Evolutionary conservation across 2,888 invertebrate species (phyloP).

Genomic region (Troilus luridus): DNA sequence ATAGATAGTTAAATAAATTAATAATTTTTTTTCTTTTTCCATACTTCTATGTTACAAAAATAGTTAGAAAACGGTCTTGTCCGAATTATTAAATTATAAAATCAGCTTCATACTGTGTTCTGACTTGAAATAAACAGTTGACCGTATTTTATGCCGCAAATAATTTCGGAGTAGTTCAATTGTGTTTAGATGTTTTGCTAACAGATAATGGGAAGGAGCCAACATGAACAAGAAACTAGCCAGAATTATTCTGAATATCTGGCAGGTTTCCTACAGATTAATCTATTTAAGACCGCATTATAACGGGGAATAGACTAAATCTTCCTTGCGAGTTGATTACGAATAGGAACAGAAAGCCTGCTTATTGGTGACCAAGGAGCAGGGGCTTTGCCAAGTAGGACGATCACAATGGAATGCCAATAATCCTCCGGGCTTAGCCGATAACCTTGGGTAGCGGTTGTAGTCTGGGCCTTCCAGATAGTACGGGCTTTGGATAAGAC

Average conservation of each 20-base stretch:
- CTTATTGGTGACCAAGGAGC: neutral
- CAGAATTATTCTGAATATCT: constrained; percentile 49
- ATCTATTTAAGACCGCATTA: constrained; percentile 44
- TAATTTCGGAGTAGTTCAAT: neutral
- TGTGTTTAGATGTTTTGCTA: constrained; percentile 21
- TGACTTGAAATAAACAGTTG: neutral
- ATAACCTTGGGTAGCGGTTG: neutral
- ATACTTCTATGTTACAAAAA: neutral
- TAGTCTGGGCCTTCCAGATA: neutral
- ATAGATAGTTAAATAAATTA: too few species aligned
- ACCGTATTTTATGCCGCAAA: neutral
- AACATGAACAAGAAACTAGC: constrained; percentile 8
- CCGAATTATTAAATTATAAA: neutral
- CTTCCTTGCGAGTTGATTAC: neutral
- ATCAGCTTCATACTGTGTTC: neutral
- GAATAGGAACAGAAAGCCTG: neutral
- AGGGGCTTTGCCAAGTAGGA: constrained; percentile 36
- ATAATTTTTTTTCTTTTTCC: neutral
- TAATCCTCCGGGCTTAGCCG: neutral
- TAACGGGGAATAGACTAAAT: neutral
- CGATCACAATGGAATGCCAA: neutral
- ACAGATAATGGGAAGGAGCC: constrained; percentile 26
- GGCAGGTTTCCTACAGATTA: constrained; percentile 39
- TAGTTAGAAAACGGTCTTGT: neutral
- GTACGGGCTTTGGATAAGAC: neutral